These are phyloP conservation scores for Idris sp. DNA, from an alignment of 1,140 invertebrate species.

Conservation along the genomic window DNA sequence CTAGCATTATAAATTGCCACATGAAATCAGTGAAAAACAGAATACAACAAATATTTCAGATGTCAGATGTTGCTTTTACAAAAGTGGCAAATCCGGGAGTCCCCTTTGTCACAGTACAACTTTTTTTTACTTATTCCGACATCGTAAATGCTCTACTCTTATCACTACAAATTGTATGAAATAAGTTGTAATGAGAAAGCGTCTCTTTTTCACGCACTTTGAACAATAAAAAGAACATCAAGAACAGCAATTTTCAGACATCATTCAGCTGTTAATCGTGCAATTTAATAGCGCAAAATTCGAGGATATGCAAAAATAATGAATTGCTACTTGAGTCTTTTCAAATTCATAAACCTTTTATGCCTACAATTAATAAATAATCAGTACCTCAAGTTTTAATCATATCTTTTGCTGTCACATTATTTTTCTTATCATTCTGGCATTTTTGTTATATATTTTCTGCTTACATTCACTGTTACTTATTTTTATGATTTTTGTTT, in stretches of 20 bases:
- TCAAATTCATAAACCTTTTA: too few species aligned
- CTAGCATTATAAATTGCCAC: conserved; percentile 64
- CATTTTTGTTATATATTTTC: too few species aligned
- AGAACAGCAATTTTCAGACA: conserved; percentile 9
- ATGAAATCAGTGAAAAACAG: conserved; percentile 63
- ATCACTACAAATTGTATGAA: conserved; percentile 50
- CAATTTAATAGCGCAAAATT: conserved; percentile 1
- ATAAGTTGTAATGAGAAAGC: conserved; percentile 42
- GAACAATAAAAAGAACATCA: conserved; percentile 8
- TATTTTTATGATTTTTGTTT: too few species aligned
- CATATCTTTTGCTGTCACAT: too few species aligned
- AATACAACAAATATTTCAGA: conserved; percentile 53
- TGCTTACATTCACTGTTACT: too few species aligned
- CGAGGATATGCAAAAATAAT: too few species aligned
- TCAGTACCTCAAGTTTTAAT: too few species aligned
- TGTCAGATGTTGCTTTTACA: conserved; percentile 51
- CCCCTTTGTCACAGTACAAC: conserved; percentile 35
- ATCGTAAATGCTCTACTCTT: conserved; percentile 33
- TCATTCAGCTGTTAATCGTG: conserved; percentile 16
- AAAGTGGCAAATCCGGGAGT: conserved; percentile 54
- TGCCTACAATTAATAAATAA: too few species aligned
- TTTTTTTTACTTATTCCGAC: conserved; percentile 34
- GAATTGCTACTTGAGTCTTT: too few species aligned
- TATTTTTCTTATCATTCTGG: too few species aligned
- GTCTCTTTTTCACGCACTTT: conserved; percentile 17